phyloP scores from a whole-genome alignment of 2,797 vertebrate species.

The Gadopsis bispinosus region DNA sequence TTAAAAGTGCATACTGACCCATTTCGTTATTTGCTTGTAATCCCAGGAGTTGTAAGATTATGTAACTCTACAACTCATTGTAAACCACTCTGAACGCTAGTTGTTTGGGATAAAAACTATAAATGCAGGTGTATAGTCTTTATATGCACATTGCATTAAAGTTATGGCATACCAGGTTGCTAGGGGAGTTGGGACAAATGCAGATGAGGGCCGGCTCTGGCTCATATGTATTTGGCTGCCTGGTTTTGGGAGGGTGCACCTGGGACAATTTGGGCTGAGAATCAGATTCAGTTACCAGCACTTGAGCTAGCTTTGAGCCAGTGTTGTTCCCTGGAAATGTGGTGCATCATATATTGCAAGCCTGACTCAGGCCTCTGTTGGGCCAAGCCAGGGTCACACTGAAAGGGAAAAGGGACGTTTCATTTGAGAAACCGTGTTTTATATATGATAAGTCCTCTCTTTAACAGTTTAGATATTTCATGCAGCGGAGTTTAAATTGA shows the following conservation, averaged over 20 bases:
- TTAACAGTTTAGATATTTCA: background rate
- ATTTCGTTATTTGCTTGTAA: background rate
- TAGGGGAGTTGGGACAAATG: background rate
- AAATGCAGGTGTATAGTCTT: background rate
- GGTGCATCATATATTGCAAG: background rate
- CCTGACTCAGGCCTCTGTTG: background rate
- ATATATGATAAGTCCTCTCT: background rate
- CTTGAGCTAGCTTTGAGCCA: background rate
- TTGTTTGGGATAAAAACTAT: background rate
- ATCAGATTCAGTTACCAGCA: background rate
- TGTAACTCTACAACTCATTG: background rate
- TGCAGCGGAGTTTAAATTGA: background rate
- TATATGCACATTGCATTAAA: background rate
- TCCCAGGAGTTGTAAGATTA: background rate
- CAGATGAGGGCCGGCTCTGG: background rate
- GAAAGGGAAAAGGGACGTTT: background rate
- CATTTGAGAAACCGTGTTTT: background rate
- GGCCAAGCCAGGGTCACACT: background rate
- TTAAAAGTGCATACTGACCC: conserved; percentile 26
- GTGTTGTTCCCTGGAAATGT: background rate
- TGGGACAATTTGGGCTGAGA: background rate
- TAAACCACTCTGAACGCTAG: background rate
- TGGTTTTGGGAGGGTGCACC: background rate
- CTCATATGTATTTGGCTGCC: background rate
- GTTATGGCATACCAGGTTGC: background rate